Base-by-base conservation (phyloP, 2,888 invertebrate species). In the Lochmaea crataegi region DNA sequence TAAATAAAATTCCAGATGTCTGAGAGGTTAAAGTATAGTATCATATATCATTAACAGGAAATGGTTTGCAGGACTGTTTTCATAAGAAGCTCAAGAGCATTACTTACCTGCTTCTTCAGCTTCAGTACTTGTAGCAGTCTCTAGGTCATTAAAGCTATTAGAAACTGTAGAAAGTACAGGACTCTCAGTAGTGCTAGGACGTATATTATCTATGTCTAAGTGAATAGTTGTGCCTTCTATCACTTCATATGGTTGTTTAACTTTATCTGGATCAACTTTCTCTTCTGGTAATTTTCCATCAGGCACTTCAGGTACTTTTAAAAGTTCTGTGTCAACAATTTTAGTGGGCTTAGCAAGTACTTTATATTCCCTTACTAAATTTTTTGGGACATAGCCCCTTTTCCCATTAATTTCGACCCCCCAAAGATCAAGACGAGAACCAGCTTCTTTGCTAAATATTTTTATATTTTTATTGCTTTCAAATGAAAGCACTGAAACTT, bases 361-460 rank as follows among this genome's bases (percentile, higher is more conserved):
- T 84, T 89, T 91, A 6, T 82, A 82, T 87, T 95, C 94, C 80
- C 87, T 87, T 65, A 95, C 83, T 79, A 91, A 89, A 0, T 81
- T 82, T 68, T 87, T 86, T 32, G 91, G 92, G 0, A 90, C 90
- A 85, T 93, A 94, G 32, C 95, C 95, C 73, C 90, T 85, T 82
- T 90, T 90, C 42, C 92, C 93, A 77, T 90, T 87, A 61, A 94
- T 91, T 86, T 90, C 90, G 60, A 90, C 92, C 76, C 91, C 94
- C 93, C 94, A 94, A 65, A 91, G 84, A 75, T 91, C 90, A 26
- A 81, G 71, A 74, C 90, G 87, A 38, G 87, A 86, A 65, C 92
- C 94, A 82, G 92, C 92, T 79, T 91, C 90, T 87, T 94, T 94
- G 85, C 94, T 94, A 81, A 87, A 92, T 76, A 95, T 88, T 63